Evolutionary conservation across 2,113 vertebrate species (phyloP), one percentile per base, ranked within the genome.

Genomic region (Caranx ignobilis): DNA sequence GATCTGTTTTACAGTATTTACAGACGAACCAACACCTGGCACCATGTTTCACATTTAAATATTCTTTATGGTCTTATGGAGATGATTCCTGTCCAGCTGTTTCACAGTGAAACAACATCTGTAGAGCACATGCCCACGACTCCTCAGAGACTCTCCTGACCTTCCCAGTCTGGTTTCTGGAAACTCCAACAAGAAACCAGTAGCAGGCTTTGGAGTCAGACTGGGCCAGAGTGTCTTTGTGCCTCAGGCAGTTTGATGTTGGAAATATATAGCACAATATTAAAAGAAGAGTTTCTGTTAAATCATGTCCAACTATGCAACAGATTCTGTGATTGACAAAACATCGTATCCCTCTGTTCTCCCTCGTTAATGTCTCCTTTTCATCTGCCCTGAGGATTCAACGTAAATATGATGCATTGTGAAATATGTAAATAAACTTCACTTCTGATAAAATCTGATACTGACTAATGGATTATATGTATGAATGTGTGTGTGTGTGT

Each of bases 251-350:
- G 41, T 66, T 56, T 56, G 32, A 54, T 35, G 21, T 35, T 26
- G 18, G 19, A 32, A 45, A 43, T 0, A 55, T 62, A 70, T 43
- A 52, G 67, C 61, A 68, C 19, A 72, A 8, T 37, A 77, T 69
- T 45, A 68, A 12, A 64, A 19, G 19, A 39, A 59, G 43, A 2
- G 48, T 0, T 60, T 71, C 41, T 54, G 39, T 86, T 83, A 66
- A 39, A 80, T 71, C 37, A 37, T 26, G 11, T 71, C 73, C 47
- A 91, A 80, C 92, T 94, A 92, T 93, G 93, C 92, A 93, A 91
- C 80, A 64, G 75, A 60, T 64, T 31, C 19, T 34, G 50, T 37
- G 26, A 64, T 32, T 47, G 50, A 68, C 34, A 19, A 76, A 71
- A 18, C 52, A 71, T 63, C 62, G 62, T 12, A n/a, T 54, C 9